Evolutionary conservation across 2,113 vertebrate genomes (phyloP).

Genomic region (Boulengeromyrus knoepffleri): DNA sequence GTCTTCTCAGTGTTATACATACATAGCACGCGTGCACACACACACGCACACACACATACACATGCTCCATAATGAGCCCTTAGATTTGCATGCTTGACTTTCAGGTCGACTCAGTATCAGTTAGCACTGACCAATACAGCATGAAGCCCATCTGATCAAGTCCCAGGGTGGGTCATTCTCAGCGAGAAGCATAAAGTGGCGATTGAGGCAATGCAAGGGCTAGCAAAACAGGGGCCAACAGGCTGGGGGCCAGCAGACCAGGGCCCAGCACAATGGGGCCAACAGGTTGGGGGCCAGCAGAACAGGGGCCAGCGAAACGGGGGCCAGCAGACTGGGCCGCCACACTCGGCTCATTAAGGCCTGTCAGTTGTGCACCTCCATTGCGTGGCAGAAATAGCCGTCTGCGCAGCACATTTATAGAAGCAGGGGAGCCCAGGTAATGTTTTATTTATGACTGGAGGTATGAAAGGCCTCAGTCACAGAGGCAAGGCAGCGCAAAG

Average conservation of each 20-base stretch:
- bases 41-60: neutral
- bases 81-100: neutral
- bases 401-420: conserved; percentile 43
- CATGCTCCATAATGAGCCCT: neutral
- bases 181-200: neutral
- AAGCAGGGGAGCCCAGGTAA: conserved; percentile 44
- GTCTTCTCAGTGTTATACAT: no score
- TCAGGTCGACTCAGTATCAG: neutral
- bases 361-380: conserved; percentile 30
- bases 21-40: no score
- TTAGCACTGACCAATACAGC: neutral
- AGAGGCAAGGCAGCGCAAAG: conserved; percentile 27
- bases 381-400: conserved; percentile 37
- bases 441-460: conserved; percentile 57
- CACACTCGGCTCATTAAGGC: conserved; percentile 49
- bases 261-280: neutral
- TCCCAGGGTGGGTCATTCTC: neutral
- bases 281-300: no score
- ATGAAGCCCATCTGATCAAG: neutral
- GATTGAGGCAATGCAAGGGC: neutral
- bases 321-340: conserved; percentile 12
- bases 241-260: neutral
- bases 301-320: no score
- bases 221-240: neutral
- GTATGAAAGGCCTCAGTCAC: conserved; percentile 41